These are phyloP conservation scores for Smithornis capensis DNA, from an alignment of 2,113 vertebrate species.

Conservation along the genomic window DNA sequence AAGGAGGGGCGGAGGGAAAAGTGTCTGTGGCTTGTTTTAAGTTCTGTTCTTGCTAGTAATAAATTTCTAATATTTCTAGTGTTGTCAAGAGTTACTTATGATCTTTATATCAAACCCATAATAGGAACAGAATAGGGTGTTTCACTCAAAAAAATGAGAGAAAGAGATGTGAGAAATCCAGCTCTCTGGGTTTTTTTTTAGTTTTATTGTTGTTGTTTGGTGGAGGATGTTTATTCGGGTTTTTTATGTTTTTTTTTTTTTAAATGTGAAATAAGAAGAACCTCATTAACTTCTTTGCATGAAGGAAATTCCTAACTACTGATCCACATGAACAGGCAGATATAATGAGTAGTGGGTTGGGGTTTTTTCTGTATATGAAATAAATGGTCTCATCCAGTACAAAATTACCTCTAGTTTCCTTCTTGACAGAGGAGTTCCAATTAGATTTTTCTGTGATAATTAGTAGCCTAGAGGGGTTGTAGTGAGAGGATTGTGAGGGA, in stretches of 20 bases:
- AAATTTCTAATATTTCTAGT: too few species aligned
- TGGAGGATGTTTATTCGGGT: accelerated
- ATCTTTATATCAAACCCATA: too few species aligned
- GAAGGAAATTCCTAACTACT: neutral
- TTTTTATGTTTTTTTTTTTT: neutral
- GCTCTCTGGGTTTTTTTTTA: neutral
- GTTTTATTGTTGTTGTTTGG: neutral
- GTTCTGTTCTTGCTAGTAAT: too few species aligned
- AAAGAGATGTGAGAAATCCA: neutral
- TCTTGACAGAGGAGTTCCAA: neutral
- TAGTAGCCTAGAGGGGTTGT: neutral
- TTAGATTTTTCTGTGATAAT: neutral
- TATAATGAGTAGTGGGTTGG: neutral
- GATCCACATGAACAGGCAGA: neutral
- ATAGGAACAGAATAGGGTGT: neutral
- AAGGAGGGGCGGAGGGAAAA: too few species aligned
- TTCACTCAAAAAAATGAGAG: neutral
- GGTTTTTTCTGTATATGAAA: neutral
- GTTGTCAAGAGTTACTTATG: too few species aligned
- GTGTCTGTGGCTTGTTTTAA: too few species aligned
- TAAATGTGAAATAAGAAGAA: neutral
- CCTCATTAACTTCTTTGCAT: neutral
- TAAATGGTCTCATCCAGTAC: neutral
- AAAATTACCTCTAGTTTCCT: neutral
- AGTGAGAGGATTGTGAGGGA: neutral